These are phyloP conservation scores for Origma solitaria DNA, from an alignment of 2,113 vertebrate species.

Conservation along the genomic window DNA sequence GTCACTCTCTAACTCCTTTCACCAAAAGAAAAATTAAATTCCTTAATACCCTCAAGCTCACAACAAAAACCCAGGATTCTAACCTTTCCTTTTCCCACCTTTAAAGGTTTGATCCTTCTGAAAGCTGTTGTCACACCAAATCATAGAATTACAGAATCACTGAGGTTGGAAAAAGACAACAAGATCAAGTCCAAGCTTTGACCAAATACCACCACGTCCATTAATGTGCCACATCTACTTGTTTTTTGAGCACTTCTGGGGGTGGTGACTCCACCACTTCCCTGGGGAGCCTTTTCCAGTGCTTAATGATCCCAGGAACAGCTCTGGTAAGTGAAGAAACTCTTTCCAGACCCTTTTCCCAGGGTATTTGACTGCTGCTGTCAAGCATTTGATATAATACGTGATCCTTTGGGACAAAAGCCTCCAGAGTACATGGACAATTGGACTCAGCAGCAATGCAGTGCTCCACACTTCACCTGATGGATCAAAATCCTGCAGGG, in stretches of 20 bases:
- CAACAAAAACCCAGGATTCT: accelerated
- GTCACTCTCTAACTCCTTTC: not conserved
- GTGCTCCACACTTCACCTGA: not conserved
- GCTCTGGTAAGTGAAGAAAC: not conserved
- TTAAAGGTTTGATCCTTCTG: not conserved
- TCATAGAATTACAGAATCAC: accelerated
- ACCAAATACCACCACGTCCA: accelerated
- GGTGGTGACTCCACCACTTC: too few species aligned
- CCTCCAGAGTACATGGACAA: not conserved
- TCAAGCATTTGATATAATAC: accelerated
- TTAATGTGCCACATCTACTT: too few species aligned
- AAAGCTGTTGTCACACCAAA: not conserved
- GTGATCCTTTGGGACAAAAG: accelerated
- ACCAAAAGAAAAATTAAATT: not conserved
- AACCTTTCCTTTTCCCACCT: not conserved
- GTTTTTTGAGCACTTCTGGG: not conserved
- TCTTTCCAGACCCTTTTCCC: not conserved
- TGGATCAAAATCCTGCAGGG: not conserved
- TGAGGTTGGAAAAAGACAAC: not conserved
- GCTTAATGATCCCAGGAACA: not conserved
- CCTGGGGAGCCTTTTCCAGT: not conserved
- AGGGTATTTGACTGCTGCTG: not conserved
- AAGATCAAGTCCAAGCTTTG: not conserved
- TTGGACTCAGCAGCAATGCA: not conserved
- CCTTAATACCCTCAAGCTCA: not conserved